Evolutionary conservation across 1,140 invertebrate genomes (phyloP).

Genomic region (Daktulosphaira vitifoliae): DNA sequence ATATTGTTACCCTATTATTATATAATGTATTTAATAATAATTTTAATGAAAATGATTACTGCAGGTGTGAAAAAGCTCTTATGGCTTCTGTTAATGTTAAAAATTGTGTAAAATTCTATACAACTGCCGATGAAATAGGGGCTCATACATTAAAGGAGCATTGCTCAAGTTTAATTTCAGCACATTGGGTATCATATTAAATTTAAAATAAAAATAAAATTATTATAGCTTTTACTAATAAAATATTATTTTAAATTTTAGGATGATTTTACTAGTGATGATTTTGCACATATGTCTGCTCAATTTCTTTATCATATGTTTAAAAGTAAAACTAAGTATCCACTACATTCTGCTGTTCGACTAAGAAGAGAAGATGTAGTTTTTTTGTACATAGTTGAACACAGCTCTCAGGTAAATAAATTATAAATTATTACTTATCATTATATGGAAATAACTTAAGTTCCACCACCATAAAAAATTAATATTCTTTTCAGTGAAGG

Average conservation of each 20-base stretch:
- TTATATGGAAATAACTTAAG: background rate
- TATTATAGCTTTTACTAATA: background rate
- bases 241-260: conserved; percentile 40
- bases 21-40: background rate
- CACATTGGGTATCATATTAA: conserved; percentile 63
- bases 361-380: conserved; percentile 86
- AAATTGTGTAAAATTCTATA: conserved; percentile 84
- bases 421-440: background rate
- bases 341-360: conserved; percentile 79
- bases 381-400: conserved; percentile 85
- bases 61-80: conserved; percentile 78
- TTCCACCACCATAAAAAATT: no score
- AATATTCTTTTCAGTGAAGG: no score
- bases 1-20: no score
- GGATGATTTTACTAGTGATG: conserved; percentile 81
- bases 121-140: conserved; percentile 80
- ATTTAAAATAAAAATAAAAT: background rate
- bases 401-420: conserved; percentile 68
- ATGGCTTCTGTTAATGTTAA: conserved; percentile 76
- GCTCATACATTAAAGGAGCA: conserved; percentile 70
- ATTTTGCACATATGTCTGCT: conserved; percentile 88
- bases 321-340: conserved; percentile 78
- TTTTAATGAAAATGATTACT: conserved; percentile 37
- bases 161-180: conserved; percentile 84
- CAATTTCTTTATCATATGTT: conserved; percentile 81